Evolutionary conservation across 92 coral and sea anemone genomes (phyloP), one percentile per base, ranked within the genome.

Genomic region (Metridium senile): DNA sequence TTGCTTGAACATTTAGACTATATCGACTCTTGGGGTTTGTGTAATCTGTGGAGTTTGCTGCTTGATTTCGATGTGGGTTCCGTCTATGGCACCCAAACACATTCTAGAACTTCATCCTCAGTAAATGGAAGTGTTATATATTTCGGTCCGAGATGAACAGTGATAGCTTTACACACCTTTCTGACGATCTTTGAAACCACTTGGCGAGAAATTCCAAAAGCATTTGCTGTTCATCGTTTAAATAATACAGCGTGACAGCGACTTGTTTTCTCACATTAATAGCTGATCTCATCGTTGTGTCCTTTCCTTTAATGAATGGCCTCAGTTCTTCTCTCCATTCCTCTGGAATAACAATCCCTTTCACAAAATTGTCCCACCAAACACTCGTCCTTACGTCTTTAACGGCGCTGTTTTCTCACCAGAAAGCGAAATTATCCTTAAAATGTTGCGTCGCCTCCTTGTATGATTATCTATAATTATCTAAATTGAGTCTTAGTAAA

Each of bases 211-310:
- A 87, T 54, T 20, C 84, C 91, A 72, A 87, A 87, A 10, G 91
- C 84, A 46, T 82, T 87, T 20, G 91, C 84, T 49, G 91, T 82
- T 87, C 85, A 27, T 87, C 85, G 45, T 87, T 87, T 59, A 87
- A 54, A 74, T 83, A 82, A 74, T 87, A 87, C 31, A 87, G 70
- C 8, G 85, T 87, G 82, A 84, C 82, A 1, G 88, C 92, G 19
- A 83, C 85, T 70, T 85, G 82, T 66, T 85, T 80, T 18, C 30
- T 26, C 3, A 82, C 92, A 74, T 74, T 86, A 47, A 88, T 88
- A 45, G 92, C 85, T 16, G 72, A 68, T 64, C 92, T 58, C 88
- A 88, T 83, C 34, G 71, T 20, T 11, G 85, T 83, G 0, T 58
- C 13, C 62, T 82, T 33, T 26, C 88, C 88, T 53, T 78, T 68